Conservation (phyloP, 2,888 invertebrate genomes). For the Nymphalis polychloros region DNA sequence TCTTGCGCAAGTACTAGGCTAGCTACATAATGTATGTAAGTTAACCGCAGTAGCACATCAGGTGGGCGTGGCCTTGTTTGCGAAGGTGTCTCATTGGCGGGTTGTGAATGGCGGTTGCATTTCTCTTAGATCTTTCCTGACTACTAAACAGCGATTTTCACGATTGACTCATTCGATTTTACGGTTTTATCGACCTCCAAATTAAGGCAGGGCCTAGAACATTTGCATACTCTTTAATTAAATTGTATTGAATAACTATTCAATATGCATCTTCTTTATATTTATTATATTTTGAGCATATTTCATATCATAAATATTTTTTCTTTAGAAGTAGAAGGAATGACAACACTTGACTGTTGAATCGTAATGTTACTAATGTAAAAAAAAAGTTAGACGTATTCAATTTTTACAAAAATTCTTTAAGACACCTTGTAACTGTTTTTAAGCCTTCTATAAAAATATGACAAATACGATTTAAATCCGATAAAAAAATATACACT, state of each 20-base stretch:
- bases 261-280: background rate
- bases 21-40: conserved; percentile 43
- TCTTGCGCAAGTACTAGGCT: conserved; percentile 39
- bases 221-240: conserved; percentile 2
- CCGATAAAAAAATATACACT: background rate
- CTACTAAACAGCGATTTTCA: conserved; percentile 58
- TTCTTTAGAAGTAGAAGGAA: no score
- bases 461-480: background rate
- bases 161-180: conserved; percentile 41
- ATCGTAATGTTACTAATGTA: no score
- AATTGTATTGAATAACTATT: background rate
- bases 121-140: conserved; percentile 65
- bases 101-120: conserved; percentile 66
- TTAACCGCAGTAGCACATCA: conserved; percentile 43
- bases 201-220: conserved; percentile 17
- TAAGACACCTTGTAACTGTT: no score
- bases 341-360: no score
- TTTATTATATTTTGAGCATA: no score
- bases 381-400: no score
- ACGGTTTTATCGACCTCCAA: conserved; percentile 26
- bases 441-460: no score
- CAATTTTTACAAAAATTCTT: no score
- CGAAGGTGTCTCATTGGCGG: conserved; percentile 63
- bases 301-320: no score
- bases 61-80: conserved; percentile 68